Evolutionary conservation across 2,888 invertebrate species (phyloP).

Genomic region (Hemaris fuciformis): DNA sequence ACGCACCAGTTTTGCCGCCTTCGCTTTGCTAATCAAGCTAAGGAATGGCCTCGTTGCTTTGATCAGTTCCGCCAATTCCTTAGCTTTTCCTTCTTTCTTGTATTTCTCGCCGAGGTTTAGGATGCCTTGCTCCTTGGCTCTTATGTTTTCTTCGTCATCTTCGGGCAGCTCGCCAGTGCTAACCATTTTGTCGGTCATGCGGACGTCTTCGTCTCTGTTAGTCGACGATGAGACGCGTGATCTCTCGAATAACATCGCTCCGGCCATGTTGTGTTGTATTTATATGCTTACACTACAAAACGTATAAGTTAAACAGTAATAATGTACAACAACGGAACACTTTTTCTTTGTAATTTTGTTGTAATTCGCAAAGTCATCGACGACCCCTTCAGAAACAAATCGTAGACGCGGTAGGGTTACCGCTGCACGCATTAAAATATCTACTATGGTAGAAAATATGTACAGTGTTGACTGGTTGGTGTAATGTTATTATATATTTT

Average conservation of each 20-base stretch:
- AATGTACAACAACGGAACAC: constrained; percentile 66
- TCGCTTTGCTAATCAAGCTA: constrained; percentile 97
- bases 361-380: constrained; percentile 81
- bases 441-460: constrained; percentile 20
- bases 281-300: constrained; percentile 72
- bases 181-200: constrained; percentile 88
- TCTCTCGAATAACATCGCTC: constrained; percentile 94
- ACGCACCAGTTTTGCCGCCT: constrained; percentile 98
- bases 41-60: constrained; percentile 97
- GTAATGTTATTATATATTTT: too few relatives aligned
- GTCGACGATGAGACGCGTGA: constrained; percentile 88
- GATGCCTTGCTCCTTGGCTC: constrained; percentile 96
- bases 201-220: constrained; percentile 88
- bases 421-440: constrained; percentile 25
- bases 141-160: constrained; percentile 94
- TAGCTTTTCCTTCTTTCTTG: constrained; percentile 96
- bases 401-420: constrained; percentile 76
- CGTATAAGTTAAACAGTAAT: constrained; percentile 61
- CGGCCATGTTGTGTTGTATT: constrained; percentile 87
- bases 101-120: constrained; percentile 95
- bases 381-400: constrained; percentile 78
- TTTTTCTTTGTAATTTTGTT: constrained; percentile 79
- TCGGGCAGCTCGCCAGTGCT: constrained; percentile 88
- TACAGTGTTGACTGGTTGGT: not conserved
- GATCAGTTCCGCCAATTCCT: constrained; percentile 95